Conservation (phyloP, 2,888 invertebrate genomes). For the Coenonympha arcania region DNA sequence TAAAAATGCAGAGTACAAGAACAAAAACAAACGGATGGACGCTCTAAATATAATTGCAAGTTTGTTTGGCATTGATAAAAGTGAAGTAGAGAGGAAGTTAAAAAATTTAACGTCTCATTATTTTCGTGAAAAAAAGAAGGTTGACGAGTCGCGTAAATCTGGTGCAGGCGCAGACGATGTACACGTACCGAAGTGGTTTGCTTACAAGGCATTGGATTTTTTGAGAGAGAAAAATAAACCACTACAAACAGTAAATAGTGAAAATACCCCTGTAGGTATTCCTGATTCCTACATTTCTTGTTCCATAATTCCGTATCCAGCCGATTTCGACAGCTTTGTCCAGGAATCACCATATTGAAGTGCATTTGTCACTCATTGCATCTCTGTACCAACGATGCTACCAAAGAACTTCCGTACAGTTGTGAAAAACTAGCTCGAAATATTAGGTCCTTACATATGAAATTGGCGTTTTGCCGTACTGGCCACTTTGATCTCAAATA, state of each 20-base stretch:
- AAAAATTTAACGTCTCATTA: neutral
- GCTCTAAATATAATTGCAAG: constrained; percentile 29
- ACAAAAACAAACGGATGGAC: constrained; percentile 30
- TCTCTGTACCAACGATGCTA: too few relatives aligned
- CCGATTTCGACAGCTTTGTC: too few relatives aligned
- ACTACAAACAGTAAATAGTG: neutral
- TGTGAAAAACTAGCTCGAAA: too few relatives aligned
- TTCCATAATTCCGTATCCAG: too few relatives aligned
- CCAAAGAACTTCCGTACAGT: too few relatives aligned
- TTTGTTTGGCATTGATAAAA: constrained; percentile 29
- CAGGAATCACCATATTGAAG: too few relatives aligned
- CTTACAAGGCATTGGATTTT: neutral
- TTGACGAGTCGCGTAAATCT: constrained; percentile 25
- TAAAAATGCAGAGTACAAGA: constrained; percentile 29
- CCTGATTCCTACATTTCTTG: too few relatives aligned
- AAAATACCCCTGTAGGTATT: too few relatives aligned
- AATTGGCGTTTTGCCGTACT: too few relatives aligned
- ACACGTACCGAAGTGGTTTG: neutral
- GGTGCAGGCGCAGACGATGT: constrained; percentile 10
- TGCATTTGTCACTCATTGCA: too few relatives aligned
- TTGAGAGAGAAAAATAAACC: neutral
- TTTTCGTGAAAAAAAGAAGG: constrained; percentile 23
- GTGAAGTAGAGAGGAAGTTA: constrained; percentile 27
- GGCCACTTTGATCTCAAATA: too few relatives aligned
- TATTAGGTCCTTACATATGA: too few relatives aligned